Base-by-base conservation (phyloP, 2,797 vertebrate species). In the Vespertilio murinus region DNA sequence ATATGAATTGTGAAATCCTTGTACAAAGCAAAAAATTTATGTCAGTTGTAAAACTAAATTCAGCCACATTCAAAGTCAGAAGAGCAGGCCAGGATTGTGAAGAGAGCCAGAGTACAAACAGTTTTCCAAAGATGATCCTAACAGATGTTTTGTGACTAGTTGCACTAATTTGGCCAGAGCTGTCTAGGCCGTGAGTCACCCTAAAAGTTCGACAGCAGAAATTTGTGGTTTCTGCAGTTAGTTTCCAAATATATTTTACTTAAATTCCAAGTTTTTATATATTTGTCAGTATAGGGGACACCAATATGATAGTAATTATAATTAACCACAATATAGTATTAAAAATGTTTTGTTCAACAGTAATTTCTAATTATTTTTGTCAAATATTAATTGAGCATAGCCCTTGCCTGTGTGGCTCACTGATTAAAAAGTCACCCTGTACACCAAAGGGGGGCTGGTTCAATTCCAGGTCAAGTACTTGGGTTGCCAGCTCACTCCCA, bases 151-250 rank as follows among this genome's bases (percentile, higher is more conserved):
- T 94, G 33, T 93, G 67, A 93, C 69, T 52, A 56, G 80, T 64
- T 9, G 1, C 87, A 94, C 75, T n/a, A 77, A 97, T 73, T 94
- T 93, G 30, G 49, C 79, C 83, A 96, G 2, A 95, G 91, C 94
- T 93, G 17, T 91, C 70, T 93, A 13, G 23, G 9, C 14, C 56
- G 6, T 97, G 96, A 97, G 74, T 97, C 88, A 96, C 73, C 90
- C 8, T 25, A 22, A 59, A 87, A 49, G 13, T 89, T 96, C 71
- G 93, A 35, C 17, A 90, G 67, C 65, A 93, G 59, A 90, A 56
- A 45, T 87, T 82, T 96, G 65, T 92, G 92, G 88, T 87, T 96
- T 97, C 45, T 96, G 74, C 91, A 88, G 88, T 93, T 22, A 88
- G 92, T 25, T 70, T 96, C 81, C 93, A 47, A 77, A 70, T 45